Conservation (phyloP, 2,113 vertebrate species). For the Acanthisitta chloris region DNA sequence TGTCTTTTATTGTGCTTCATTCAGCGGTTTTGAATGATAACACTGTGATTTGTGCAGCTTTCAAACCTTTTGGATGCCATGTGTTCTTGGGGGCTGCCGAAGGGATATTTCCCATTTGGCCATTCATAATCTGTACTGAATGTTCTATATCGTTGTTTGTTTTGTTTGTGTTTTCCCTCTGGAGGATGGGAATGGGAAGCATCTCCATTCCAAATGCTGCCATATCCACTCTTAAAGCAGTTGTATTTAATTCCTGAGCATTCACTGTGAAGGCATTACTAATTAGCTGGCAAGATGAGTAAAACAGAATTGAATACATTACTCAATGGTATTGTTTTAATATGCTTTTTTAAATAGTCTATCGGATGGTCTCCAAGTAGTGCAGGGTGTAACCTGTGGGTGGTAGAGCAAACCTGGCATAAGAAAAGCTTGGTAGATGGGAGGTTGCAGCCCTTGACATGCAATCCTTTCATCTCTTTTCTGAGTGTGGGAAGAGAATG, state of each 20-base stretch:
- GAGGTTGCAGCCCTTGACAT: background rate
- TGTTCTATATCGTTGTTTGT: background rate
- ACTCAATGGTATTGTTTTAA: background rate
- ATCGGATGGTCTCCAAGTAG: background rate
- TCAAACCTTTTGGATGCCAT: background rate
- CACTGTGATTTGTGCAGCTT: background rate
- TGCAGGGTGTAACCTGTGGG: background rate
- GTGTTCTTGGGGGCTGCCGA: background rate
- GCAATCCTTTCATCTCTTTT: slow-evolving; percentile 12
- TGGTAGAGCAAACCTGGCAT: slow-evolving; percentile 9
- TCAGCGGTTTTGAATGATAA: background rate
- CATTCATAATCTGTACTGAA: background rate
- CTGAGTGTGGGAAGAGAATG: background rate
- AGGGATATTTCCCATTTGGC: background rate
- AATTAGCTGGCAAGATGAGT: background rate
- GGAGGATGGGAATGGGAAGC: background rate
- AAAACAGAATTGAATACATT: background rate
- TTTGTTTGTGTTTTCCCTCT: background rate
- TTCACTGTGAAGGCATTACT: background rate
- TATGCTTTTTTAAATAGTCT: background rate
- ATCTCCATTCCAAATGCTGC: background rate
- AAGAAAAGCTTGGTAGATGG: background rate
- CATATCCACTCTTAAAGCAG: background rate
- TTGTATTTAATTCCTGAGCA: background rate
- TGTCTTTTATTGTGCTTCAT: background rate